phyloP scores from a whole-genome alignment of 2,888 invertebrate genomes.

The Plagiodera versicolora region DNA sequence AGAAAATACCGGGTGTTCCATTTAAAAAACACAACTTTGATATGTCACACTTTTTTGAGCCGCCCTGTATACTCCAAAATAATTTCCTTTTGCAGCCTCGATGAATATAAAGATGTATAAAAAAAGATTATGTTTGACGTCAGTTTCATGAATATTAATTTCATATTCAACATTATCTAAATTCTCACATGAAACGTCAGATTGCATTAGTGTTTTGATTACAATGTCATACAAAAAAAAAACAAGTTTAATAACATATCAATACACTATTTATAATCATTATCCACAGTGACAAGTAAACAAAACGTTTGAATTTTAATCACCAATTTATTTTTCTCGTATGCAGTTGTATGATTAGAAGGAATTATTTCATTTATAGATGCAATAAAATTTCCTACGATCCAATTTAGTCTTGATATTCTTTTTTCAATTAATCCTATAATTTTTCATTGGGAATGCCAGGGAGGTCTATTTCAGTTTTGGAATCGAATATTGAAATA shows the following conservation, averaged over 20 bases:
- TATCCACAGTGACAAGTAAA: not conserved
- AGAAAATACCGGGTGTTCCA: too few relatives aligned
- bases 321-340: not conserved
- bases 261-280: not conserved
- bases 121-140: not conserved
- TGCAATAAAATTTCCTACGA: too few relatives aligned
- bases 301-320: not conserved
- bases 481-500: too few relatives aligned
- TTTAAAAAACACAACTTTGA: too few relatives aligned
- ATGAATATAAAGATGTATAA: too few relatives aligned
- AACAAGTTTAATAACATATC: not conserved
- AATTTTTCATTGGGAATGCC: too few relatives aligned
- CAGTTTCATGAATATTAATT: not conserved
- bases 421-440: too few relatives aligned
- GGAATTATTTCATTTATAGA: not conserved
- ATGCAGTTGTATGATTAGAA: not conserved
- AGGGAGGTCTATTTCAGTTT: too few relatives aligned
- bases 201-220: not conserved
- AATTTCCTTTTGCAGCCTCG: too few relatives aligned
- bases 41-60: too few relatives aligned
- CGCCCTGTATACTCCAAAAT: too few relatives aligned
- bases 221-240: not conserved
- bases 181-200: not conserved
- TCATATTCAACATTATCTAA: not conserved
- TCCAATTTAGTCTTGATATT: too few relatives aligned